Percentiles rank a stretch among this genome's conserved stretches.
phyloP scores from a whole-genome alignment of 2,113 vertebrate genomes.

The Pseudois nayaur region DNA sequence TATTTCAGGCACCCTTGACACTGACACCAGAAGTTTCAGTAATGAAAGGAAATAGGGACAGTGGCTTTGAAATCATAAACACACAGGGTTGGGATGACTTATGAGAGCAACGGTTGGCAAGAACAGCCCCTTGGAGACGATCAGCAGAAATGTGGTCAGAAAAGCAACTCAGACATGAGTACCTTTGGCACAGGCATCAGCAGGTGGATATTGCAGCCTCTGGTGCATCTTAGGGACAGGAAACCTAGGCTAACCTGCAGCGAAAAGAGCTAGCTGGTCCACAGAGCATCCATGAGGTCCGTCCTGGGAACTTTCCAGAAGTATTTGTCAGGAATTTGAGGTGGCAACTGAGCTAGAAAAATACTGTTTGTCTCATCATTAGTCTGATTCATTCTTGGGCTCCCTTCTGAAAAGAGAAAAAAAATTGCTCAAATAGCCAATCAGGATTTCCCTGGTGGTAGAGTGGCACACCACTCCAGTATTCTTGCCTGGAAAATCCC shows the following conservation, averaged over 20 bases:
- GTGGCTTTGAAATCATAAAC: neutral
- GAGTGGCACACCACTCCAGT: neutral
- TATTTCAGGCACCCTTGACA: neutral
- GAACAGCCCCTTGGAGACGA: neutral
- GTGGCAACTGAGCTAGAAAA: neutral
- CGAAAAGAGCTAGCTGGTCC: neutral
- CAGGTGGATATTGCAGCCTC: neutral
- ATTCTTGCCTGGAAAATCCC: no score
- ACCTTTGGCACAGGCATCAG: fast-evolving
- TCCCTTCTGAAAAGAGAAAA: no score
- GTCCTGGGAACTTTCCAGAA: neutral
- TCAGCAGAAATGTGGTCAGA: neutral
- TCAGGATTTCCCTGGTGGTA: neutral
- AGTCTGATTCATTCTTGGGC: neutral
- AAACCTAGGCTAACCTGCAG: neutral
- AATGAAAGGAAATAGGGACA: neutral
- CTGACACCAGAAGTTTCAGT: neutral
- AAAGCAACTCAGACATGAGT: neutral
- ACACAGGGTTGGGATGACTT: neutral
- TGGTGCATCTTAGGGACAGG: neutral
- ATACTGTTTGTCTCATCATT: neutral
- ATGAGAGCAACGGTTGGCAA: no score
- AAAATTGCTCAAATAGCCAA: neutral
- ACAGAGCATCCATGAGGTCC: neutral
- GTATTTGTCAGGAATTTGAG: neutral